Evolutionary conservation across 2,797 vertebrate species (phyloP).

Genomic region (Dallia pectoralis): DNA sequence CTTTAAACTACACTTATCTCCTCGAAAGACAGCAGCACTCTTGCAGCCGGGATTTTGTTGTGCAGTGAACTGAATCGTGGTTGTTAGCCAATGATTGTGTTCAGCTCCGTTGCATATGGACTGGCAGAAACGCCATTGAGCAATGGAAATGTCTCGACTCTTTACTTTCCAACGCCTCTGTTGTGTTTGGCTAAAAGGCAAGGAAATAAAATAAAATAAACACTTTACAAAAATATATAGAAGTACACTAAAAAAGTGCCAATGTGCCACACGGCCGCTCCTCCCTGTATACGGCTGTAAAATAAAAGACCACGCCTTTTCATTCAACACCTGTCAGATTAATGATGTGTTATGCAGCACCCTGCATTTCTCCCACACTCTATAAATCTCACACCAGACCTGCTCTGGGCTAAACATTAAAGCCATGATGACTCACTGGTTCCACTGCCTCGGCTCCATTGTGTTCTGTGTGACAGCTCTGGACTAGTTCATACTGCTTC

Average conservation of each 20-base stretch:
- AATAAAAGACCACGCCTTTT: not conserved
- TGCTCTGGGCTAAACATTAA: not conserved
- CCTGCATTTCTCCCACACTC: not conserved
- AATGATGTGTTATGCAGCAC: not conserved
- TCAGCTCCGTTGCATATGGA: too few relatives aligned
- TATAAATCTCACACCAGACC: not conserved
- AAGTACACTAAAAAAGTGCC: not conserved
- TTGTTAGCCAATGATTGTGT: too few relatives aligned
- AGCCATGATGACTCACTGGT: conserved; percentile 39
- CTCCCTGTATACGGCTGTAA: not conserved
- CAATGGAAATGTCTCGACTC: too few relatives aligned
- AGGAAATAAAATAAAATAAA: too few relatives aligned
- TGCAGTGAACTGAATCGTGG: too few relatives aligned
- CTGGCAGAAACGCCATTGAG: too few relatives aligned
- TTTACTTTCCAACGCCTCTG: too few relatives aligned
- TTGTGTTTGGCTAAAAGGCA: too few relatives aligned
- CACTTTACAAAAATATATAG: too few relatives aligned
- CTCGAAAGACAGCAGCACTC: too few relatives aligned
- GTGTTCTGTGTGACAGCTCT: not conserved
- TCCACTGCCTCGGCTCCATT: conserved; percentile 13
- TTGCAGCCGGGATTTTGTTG: too few relatives aligned
- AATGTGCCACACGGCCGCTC: not conserved
- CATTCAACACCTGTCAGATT: not conserved
- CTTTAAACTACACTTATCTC: not conserved
- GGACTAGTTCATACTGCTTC: conserved; percentile 32